A percentile compares a stretch with the other conserved stretches of the same genome.
These are phyloP conservation scores for Oncorhynchus tshawytscha DNA, from an alignment of 2,113 vertebrate species.

Conservation along the genomic window DNA sequence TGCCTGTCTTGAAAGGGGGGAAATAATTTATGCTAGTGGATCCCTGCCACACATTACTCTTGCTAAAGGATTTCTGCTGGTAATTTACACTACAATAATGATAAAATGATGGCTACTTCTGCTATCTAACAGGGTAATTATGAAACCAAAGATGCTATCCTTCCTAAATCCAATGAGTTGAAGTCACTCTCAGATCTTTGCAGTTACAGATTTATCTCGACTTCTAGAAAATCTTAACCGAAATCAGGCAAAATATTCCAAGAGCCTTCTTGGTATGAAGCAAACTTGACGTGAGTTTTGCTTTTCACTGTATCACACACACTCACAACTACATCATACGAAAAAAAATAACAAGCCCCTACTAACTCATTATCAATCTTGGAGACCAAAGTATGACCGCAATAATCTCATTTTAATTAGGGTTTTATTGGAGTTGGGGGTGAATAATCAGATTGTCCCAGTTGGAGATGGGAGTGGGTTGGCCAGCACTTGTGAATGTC, in stretches of 20 bases:
- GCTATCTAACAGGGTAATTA: slow-evolving; percentile 26
- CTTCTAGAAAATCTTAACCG: too few species aligned
- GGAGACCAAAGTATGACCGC: slow-evolving; percentile 58
- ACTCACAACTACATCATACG: slow-evolving; percentile 24
- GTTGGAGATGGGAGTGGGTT: slow-evolving; percentile 66
- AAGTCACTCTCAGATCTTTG: too few species aligned
- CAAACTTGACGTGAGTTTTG: slow-evolving; percentile 44
- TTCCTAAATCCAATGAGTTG: too few species aligned
- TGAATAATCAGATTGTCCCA: slow-evolving; percentile 70
- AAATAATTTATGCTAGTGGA: slow-evolving; percentile 15
- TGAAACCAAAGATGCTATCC: slow-evolving; percentile 46
- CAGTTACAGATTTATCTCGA: too few species aligned
- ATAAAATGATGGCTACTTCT: too few species aligned
- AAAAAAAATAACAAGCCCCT: slow-evolving; percentile 24
- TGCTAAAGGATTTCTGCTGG: background rate
- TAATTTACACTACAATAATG: slow-evolving; percentile 13
- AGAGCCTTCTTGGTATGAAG: slow-evolving; percentile 45
- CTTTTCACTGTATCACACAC: slow-evolving; percentile 18
- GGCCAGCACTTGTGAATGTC: slow-evolving; percentile 77
- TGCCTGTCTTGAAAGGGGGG: slow-evolving; percentile 29
- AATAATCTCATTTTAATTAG: slow-evolving; percentile 74
- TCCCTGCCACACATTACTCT: background rate
- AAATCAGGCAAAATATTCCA: too few species aligned
- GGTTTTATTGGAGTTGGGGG: slow-evolving; percentile 52
- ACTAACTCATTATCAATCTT: slow-evolving; percentile 56